Base-by-base conservation (phyloP, 2,797 vertebrate genomes). In the Morelia viridis region DNA sequence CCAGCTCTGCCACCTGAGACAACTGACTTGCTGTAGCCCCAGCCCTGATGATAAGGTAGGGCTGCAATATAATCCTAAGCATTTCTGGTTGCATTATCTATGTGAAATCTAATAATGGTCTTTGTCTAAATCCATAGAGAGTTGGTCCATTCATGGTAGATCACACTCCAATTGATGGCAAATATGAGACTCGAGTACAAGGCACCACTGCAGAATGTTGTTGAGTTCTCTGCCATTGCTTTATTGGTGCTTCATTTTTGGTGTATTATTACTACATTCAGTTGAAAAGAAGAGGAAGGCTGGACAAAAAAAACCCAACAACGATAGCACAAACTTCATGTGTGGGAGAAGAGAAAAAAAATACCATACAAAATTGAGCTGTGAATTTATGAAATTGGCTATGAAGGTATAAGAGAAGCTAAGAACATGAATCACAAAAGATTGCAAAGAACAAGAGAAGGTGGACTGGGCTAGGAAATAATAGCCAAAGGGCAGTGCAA, bases 401-500 rank as follows among this genome's bases (percentile, higher is more conserved):
- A 15, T 53, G 31, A n/a, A 86, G 28, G 22, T 61, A 19, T 24
- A 31, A 71, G 62, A 12, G 28, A 85, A 22, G 50, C 26, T 53
- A 89, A 85, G 62, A 89, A 58, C 9, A 26, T 8, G 71, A 35
- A 60, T 80, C 71, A 80, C 35, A 92, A 92, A 76, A 85, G 53
- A 22, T 60, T 90, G 41, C 35, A 85, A 76, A 61, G 28, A 3
- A 24, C 50, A 5, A 12, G 41, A 62, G 28, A 56, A 90, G 65
- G 58, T 71, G n/a, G 80, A n/a, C 53, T 85, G 35, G 8, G 41
- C 35, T 89, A 80, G 80, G 22, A n/a, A 85, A 76, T 12, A 56
- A 76, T 76, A 90, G 80, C 41, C 46, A 87, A 90, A 76, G 57
- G 64, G 28, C n/a, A 62, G 19, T 76, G 57, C n/a, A 76, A 50